Evolutionary conservation across 2,797 vertebrate species (phyloP).

Genomic region (Tarsius wallacei): DNA sequence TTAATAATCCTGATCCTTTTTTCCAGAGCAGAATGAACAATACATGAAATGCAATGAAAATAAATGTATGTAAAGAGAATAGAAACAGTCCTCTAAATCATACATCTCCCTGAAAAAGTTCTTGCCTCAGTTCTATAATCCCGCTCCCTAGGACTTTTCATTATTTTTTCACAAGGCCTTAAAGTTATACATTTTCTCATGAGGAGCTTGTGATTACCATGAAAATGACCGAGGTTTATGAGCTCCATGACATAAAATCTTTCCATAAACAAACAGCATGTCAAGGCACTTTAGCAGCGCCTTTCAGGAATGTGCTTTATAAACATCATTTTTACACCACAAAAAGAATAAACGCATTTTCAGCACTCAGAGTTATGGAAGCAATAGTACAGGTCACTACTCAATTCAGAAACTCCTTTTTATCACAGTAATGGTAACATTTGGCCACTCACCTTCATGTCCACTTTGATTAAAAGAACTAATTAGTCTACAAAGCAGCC

Average conservation of each 20-base stretch:
- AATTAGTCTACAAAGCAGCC: background rate
- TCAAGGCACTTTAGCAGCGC: background rate
- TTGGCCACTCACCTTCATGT: background rate
- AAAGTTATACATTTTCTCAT: constrained; percentile 34
- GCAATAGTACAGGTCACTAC: background rate
- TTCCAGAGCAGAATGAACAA: background rate
- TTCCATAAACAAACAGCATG: background rate
- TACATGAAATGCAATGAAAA: background rate
- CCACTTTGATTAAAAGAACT: background rate
- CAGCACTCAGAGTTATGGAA: constrained; percentile 16
- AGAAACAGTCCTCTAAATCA: background rate
- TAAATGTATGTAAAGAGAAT: background rate
- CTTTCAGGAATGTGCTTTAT: constrained; percentile 26
- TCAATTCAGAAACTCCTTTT: background rate
- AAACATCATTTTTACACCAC: background rate
- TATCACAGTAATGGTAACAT: background rate
- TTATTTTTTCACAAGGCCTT: constrained; percentile 7
- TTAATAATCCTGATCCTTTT: background rate
- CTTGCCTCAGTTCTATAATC: background rate
- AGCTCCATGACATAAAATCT: constrained; percentile 31
- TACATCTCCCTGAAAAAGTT: background rate
- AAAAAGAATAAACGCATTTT: constrained; percentile 22
- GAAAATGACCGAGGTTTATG: constrained; percentile 20
- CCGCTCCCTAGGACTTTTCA: background rate
- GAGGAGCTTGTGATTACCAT: background rate